Base-by-base conservation (phyloP, 1,140 invertebrate genomes). In the Pomacea maculata region DNA sequence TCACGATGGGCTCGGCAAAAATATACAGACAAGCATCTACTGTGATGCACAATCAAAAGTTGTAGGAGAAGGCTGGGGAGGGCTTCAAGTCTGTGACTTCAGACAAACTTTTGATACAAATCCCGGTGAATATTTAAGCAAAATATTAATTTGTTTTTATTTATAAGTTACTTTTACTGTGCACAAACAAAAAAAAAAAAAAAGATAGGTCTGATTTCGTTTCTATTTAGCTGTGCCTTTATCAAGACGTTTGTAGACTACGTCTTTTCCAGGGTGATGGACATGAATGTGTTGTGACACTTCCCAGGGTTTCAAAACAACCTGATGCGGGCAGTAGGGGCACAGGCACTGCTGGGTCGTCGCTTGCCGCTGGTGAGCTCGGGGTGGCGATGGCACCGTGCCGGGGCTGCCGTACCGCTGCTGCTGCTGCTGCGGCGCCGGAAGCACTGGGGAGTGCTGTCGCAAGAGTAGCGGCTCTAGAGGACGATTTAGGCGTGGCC, bases 221-320 rank as follows among this genome's bases (percentile, higher is more conserved):
- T 61, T 45, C 6, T 61, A 61, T 61, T 61, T 61, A 61, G 57
- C 57, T 61, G 57, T 61, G 57, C 57, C 15, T 61, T 61, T 61
- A 61, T 61, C 57, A 61, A 61, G 57, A 61, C 77, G 52, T 21
- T 79, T 81, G 68, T 81, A 83, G 12, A 65, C 55, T n/a, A 83
- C 82, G 15, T 78, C 71, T n/a, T 76, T 63, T 4, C 84, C 84
- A 57, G 86, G 84, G 64, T 87, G 86, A 21, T 73, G 57, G 57
- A 85, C 78, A 25, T 85, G 80, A 34, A 87, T 87, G 79, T 87
- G 86, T 45, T 81, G 80, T 61, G 83, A 77, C 61, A 87, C 86
- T 61, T 87, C 86, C 73, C 80, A 75, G 15, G 82, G 81, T 15
- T 74, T 82, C 10, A 87, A 77, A 21, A 81, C 80, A 12, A 85